phyloP scores from a whole-genome alignment of 2,888 invertebrate genomes.

The Ophioninae sp. region DNA sequence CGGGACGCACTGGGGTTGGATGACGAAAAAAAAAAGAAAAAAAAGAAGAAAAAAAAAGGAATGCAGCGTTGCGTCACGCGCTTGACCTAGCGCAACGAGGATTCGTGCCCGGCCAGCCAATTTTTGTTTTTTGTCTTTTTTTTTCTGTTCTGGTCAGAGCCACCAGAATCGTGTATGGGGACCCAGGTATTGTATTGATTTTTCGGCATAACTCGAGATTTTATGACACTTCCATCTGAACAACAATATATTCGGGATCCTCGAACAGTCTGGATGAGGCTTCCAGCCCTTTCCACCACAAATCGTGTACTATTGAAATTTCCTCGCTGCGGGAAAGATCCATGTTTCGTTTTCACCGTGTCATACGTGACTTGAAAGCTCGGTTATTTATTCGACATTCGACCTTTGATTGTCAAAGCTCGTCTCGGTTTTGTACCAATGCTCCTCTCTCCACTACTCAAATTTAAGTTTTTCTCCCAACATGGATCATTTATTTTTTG shows the following conservation, averaged over 20 bases:
- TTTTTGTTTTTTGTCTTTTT: constrained; percentile 14
- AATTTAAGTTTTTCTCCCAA: not conserved
- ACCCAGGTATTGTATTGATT: constrained; percentile 24
- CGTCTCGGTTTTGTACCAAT: not conserved
- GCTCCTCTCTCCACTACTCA: not conserved
- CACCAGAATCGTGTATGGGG: constrained; percentile 1
- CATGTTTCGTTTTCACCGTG: not conserved
- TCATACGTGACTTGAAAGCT: not conserved
- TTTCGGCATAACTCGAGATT: constrained; percentile 10
- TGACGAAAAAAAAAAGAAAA: constrained; percentile 7
- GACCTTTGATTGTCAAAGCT: not conserved
- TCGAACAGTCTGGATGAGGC: constrained; percentile 2
- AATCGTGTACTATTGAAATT: constrained; percentile 3
- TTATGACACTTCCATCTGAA: constrained; percentile 15
- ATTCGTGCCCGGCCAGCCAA: constrained; percentile 26
- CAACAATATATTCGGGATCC: constrained; percentile 17
- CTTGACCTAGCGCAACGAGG: constrained; percentile 42
- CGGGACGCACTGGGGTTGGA: constrained; percentile 18
- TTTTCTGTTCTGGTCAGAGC: not conserved
- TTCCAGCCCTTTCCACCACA: constrained; percentile 6
- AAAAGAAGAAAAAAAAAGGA: constrained; percentile 45
- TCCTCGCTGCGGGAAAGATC: not conserved
- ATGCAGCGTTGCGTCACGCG: constrained; percentile 17
- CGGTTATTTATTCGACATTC: not conserved
- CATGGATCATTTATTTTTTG: too few relatives aligned